Conservation (phyloP, 2,797 vertebrate genomes). For the Liparis tanakae region DNA sequence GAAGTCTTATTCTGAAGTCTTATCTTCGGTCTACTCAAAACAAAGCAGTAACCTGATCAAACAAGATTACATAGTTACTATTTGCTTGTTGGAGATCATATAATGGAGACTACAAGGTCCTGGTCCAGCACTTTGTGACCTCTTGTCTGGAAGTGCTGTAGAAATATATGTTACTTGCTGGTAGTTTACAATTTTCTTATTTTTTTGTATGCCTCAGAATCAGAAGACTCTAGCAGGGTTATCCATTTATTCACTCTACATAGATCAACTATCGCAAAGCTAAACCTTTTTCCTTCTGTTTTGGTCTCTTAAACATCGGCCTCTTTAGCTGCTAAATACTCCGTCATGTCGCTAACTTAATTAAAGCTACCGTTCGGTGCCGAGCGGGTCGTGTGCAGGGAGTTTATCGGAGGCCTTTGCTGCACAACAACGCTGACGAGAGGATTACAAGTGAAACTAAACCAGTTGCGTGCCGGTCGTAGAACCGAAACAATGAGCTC, state of each 20-base stretch:
- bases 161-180: too few species aligned
- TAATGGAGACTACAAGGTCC: not conserved
- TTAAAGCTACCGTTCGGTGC: not conserved
- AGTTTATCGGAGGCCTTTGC: not conserved
- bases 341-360: not conserved
- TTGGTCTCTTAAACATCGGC: not conserved
- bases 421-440: not conserved
- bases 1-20: too few species aligned
- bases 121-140: too few species aligned
- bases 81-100: not conserved
- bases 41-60: too few species aligned
- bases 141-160: too few species aligned
- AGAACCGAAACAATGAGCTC: not conserved
- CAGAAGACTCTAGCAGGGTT: not conserved
- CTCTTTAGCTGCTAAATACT: conserved; percentile 11
- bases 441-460: not conserved
- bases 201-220: not conserved
- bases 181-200: not conserved
- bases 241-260: too few species aligned
- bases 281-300: not conserved
- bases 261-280: not conserved
- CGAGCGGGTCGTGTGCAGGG: too few species aligned
- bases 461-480: too few species aligned
- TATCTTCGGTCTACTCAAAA: too few species aligned
- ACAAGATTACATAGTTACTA: not conserved